phyloP scores from a whole-genome alignment of 2,797 vertebrate genomes.

The Sebastolobus altivelis region DNA sequence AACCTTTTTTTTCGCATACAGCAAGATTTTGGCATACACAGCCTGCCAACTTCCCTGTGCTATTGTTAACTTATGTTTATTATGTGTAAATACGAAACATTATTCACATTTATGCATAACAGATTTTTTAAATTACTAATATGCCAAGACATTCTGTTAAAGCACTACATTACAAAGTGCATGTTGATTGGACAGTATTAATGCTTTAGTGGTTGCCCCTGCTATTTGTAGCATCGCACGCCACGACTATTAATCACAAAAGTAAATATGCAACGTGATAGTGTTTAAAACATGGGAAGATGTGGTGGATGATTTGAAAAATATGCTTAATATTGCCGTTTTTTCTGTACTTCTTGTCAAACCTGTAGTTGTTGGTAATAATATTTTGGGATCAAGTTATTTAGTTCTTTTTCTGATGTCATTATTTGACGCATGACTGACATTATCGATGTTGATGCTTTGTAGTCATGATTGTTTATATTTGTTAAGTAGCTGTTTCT shows the following conservation, averaged over 20 bases:
- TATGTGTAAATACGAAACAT: conserved; percentile 14
- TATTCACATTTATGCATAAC: conserved; percentile 15
- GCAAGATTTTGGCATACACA: not conserved
- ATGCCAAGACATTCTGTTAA: conserved; percentile 4
- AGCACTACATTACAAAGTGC: conserved; percentile 7
- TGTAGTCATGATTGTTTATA: not conserved
- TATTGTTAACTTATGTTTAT: not conserved
- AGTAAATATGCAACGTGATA: conserved; percentile 3
- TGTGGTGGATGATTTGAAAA: not conserved
- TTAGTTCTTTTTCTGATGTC: not conserved
- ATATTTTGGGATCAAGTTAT: not conserved
- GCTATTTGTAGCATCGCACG: not conserved
- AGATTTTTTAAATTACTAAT: not conserved
- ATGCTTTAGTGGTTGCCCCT: not conserved
- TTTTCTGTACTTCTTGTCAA: not conserved
- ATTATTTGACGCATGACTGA: not conserved
- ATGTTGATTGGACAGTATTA: conserved; percentile 21
- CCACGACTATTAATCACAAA: conserved; percentile 5
- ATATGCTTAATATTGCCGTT: not conserved
- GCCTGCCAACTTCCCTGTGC: not conserved
- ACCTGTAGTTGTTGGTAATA: not conserved
- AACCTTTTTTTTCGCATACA: not conserved
- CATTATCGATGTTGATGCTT: not conserved
- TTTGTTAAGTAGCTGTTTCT: not conserved
- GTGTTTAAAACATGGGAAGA: conserved; percentile 5